Base-by-base conservation (phyloP, 2,113 vertebrate genomes). In the Rhinogobius similis region DNA sequence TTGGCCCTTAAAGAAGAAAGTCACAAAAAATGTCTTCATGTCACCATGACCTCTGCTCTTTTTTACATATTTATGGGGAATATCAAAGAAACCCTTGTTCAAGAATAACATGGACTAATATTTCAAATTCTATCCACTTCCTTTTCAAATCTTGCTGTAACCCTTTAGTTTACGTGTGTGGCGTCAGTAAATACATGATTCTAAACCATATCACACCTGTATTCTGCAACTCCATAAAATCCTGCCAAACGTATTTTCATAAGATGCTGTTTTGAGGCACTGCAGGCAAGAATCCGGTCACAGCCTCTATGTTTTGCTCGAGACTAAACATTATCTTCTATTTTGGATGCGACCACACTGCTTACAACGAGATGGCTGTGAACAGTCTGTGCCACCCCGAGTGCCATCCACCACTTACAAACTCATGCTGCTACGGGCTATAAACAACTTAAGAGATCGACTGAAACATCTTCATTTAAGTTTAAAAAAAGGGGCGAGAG, bases 261-360 rank as follows among this genome's bases (percentile, higher is more conserved):
- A 62, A 23, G 20, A 29, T 62, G 80, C 76, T 10, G 62, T 38
- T 66, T 70, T 43, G 75, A 61, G 53, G 66, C 66, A 68, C 71
- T 67, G 75, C 78, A 63, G 81, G 56, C 53, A 84, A 80, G 76
- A 72, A 70, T 72, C 78, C 71, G 65, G 1, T 78, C 67, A 70
- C 78, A 56, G 69, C 0, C 72, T 84, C 77, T 80, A 68, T 76
- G 82, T 85, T 86, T 85, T 82, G 72, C 27, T 70, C 82, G 65
- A 85, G 73, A 80, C 81, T 79, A 73, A 77, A 67, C 82, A 90
- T 89, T 86, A 87, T 86, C 81, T 87, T 85, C 81, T 87, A 82
- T 82, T 88, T 83, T 76, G 20, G 75, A 81, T 68, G 79, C 48
- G 76, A 77, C 86, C 73, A 64, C 76, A 75, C 66, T 79, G 70